These are phyloP conservation scores for Watsonalla binaria DNA, from an alignment of 2,888 invertebrate genomes.

Conservation along the genomic window DNA sequence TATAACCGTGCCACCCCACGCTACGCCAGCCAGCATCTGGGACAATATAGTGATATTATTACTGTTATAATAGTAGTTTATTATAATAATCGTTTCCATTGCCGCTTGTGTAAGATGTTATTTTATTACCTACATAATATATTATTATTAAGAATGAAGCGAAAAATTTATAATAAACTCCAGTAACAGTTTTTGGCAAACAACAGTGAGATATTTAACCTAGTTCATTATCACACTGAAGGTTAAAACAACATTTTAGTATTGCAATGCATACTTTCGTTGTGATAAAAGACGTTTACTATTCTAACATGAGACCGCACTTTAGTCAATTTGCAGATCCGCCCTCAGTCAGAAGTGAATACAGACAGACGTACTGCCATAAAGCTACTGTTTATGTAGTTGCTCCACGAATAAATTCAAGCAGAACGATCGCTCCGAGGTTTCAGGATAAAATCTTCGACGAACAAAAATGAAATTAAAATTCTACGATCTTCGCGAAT, in stretches of 20 bases:
- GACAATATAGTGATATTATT: slow-evolving; percentile 23
- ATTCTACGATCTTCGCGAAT: slow-evolving; percentile 50
- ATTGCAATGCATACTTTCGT: slow-evolving; percentile 12
- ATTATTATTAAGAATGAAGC: no score
- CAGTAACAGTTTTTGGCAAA: no score
- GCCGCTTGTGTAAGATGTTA: background rate
- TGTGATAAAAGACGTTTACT: slow-evolving; percentile 37
- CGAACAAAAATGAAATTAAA: slow-evolving; percentile 58
- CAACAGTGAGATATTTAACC: no score
- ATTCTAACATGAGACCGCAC: slow-evolving; percentile 49
- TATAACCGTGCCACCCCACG: slow-evolving; percentile 33
- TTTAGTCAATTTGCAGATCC: slow-evolving; percentile 44
- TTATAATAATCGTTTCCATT: background rate
- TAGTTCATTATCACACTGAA: no score
- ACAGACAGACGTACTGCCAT: slow-evolving; percentile 56
- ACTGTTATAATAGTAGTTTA: background rate
- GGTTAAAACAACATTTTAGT: no score
- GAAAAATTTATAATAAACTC: no score
- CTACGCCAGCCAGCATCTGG: slow-evolving; percentile 32
- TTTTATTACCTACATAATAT: background rate
- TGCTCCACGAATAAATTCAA: slow-evolving; percentile 44
- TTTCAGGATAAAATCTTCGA: slow-evolving; percentile 26
- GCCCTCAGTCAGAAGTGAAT: slow-evolving; percentile 47
- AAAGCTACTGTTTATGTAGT: slow-evolving; percentile 58
- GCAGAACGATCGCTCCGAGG: slow-evolving; percentile 28